Evolutionary conservation across 2,113 vertebrate species (phyloP), one percentile per base, ranked within the genome.

Genomic region (Acanthochromis polyacanthus): DNA sequence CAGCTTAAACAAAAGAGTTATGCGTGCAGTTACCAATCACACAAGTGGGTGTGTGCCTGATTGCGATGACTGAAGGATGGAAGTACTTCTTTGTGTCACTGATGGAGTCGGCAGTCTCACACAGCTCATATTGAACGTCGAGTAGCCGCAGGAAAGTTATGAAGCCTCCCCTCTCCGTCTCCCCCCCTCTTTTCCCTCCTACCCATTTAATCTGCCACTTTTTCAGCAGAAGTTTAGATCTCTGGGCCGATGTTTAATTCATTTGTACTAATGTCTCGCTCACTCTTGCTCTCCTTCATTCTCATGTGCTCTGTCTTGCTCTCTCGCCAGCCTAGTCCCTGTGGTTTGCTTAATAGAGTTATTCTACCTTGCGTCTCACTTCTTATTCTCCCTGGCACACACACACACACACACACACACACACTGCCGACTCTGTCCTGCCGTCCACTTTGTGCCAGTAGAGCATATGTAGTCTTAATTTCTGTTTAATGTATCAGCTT

Each of bases 201-300:
- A 10, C 53, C 59, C 68, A 69, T 79, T 80, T 75, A 78, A 66
- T 19, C 61, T 45, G 74, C 62, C 71, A 76, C 83, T 67, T 79
- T 78, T 80, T 79, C 71, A 79, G 72, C 70, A 45, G 12, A 78
- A 83, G 67, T 87, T 87, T 81, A 70, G 79, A 81, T 87, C 78
- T 88, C 76, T 51, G 32, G 45, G 59, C 75, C 59, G 17, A 81
- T 85, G 84, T 87, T 87, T 87, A 83, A 83, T 87, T 87, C 68
- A 90, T 88, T 82, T 88, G 72, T 67, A 84, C 83, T 85, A 83
- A 87, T 87, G 86, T 85, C 86, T 88, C 23, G 8, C 70, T 84
- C 81, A 60, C 53, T 80, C 66, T 66, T 52, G 40, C 84, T 83
- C 62, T 77, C 72, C 71, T 83, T 81, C 65, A 51, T 59, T 80